phyloP scores from a whole-genome alignment of 2,113 vertebrate species.

The Progne subis region DNA sequence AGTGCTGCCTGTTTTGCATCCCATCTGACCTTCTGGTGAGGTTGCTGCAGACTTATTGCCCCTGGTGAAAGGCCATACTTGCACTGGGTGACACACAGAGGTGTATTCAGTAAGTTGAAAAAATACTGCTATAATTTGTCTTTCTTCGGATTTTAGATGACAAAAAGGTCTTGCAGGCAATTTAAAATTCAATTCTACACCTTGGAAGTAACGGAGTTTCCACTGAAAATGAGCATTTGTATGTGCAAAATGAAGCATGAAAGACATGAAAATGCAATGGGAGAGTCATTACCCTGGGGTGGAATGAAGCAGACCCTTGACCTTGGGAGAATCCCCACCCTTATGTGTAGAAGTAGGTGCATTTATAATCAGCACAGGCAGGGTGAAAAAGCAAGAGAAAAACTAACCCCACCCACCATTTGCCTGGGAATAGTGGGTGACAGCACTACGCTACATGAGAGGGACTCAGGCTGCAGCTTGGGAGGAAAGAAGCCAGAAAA shows the following conservation, averaged over 20 bases:
- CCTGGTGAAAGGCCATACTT: not conserved
- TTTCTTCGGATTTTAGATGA: not conserved
- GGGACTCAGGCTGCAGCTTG: not conserved
- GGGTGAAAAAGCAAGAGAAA: not conserved
- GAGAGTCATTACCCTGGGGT: rapidly evolving
- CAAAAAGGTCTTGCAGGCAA: not conserved
- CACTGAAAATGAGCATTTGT: not conserved
- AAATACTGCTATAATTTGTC: not conserved
- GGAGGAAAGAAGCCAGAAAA: not conserved
- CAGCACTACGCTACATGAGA: not conserved
- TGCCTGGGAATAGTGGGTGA: not conserved
- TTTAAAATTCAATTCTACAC: not conserved
- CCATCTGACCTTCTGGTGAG: not conserved
- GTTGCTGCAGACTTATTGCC: not conserved
- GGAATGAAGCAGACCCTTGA: not conserved
- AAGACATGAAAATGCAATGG: not conserved
- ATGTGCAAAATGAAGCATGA: not conserved
- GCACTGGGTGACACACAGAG: not conserved
- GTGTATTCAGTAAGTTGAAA: not conserved
- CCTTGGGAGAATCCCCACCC: rapidly evolving
- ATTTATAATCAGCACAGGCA: not conserved
- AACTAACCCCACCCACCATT: not conserved
- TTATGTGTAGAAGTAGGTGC: not conserved
- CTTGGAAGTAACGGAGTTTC: not conserved
- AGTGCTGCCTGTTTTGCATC: not conserved